A percentile compares a stretch with the other conserved stretches of the same genome.
These are phyloP conservation scores for Aphidoletes aphidimyza DNA, from an alignment of 2,888 invertebrate genomes.

Conservation along the genomic window DNA sequence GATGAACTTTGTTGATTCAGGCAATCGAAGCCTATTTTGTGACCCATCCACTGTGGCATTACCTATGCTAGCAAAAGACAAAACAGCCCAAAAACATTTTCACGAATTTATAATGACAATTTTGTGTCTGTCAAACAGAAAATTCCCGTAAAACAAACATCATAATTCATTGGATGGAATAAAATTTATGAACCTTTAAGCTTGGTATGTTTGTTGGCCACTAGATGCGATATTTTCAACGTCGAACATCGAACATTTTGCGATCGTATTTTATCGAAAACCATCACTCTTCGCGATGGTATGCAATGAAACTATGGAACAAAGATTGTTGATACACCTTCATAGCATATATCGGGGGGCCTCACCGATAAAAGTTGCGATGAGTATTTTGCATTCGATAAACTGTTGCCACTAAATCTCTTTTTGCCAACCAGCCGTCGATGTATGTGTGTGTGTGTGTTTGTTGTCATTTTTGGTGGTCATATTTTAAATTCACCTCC, in stretches of 20 bases:
- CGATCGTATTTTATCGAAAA: neutral
- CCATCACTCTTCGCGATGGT: too few species aligned
- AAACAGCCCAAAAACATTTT: too few species aligned
- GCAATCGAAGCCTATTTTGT: neutral
- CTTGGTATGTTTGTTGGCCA: neutral
- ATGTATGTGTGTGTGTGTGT: too few species aligned
- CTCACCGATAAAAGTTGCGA: too few species aligned
- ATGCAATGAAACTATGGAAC: too few species aligned
- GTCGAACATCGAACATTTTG: neutral
- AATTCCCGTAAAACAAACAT: neutral
- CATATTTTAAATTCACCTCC: neutral
- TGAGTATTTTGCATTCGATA: neutral
- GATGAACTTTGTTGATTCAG: neutral
- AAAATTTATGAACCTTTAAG: neutral
- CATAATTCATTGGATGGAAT: neutral
- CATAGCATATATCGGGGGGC: too few species aligned
- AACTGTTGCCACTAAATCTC: neutral
- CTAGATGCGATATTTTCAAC: too few species aligned
- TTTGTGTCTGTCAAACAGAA: neutral
- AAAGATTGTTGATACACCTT: too few species aligned
- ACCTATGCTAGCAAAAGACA: too few species aligned
- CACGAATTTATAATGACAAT: neutral
- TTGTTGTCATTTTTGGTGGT: conserved; percentile 22
- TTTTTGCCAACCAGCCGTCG: neutral
- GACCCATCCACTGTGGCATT: too few species aligned